Conservation (phyloP, 1,140 invertebrate genomes). For the Penaeus chinensis region DNA sequence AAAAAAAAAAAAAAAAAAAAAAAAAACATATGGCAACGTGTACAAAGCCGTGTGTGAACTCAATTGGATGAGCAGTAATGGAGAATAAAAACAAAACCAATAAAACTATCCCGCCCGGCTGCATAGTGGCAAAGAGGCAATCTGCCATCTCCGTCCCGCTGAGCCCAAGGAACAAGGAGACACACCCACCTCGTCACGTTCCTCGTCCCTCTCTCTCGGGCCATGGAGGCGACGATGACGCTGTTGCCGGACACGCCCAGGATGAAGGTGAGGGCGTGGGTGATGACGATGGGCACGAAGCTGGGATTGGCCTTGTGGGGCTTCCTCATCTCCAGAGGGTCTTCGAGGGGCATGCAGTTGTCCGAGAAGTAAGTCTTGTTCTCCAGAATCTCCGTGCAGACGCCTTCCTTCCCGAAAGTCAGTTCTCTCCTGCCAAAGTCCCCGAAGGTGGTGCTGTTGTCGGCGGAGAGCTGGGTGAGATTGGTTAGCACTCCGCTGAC, state of each 20-base stretch:
- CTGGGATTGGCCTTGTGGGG: conserved; percentile 66
- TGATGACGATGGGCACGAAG: conserved; percentile 68
- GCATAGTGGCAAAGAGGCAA: too few species aligned
- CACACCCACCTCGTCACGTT: conserved; percentile 43
- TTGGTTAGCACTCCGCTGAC: background rate
- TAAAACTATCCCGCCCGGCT: too few species aligned
- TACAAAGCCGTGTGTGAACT: too few species aligned
- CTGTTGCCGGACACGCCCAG: conserved; percentile 66
- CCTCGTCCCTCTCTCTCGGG: conserved; percentile 42
- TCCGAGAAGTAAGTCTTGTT: conserved; percentile 32
- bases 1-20: too few species aligned
- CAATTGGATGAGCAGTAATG: too few species aligned
- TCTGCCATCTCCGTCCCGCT: too few species aligned
- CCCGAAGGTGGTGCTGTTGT: background rate
- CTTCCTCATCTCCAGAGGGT: conserved; percentile 68
- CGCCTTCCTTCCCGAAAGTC: background rate
- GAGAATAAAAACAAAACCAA: too few species aligned
- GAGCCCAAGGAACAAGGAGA: background rate
- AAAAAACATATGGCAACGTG: too few species aligned
- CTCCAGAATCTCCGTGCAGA: background rate
- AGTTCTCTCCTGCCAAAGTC: background rate
- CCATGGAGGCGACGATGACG: conserved; percentile 66
- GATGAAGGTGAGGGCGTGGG: conserved; percentile 68
- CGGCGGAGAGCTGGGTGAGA: background rate
- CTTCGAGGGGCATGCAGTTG: conserved; percentile 55